These are phyloP conservation scores for Caenorhabditis afra DNA, from an alignment of 2,888 invertebrate species.

Conservation along the genomic window DNA sequence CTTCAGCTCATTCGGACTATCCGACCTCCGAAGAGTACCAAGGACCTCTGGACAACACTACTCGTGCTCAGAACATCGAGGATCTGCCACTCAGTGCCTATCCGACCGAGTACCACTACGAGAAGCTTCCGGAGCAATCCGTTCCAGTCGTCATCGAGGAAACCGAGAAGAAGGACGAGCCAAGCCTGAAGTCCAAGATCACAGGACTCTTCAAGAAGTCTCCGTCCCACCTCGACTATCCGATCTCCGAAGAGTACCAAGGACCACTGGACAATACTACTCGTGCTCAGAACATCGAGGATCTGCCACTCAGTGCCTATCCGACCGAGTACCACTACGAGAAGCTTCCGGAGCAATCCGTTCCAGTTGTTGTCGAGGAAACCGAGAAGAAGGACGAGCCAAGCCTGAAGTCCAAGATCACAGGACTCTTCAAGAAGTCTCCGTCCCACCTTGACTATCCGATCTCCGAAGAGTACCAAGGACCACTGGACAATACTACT, in stretches of 20 bases:
- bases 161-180: slow-evolving; percentile 20
- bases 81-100: slow-evolving; percentile 54
- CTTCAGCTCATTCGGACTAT: slow-evolving; percentile 62
- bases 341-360: slow-evolving; percentile 19
- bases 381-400: slow-evolving; percentile 39
- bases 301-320: slow-evolving; percentile 16
- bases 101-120: slow-evolving; percentile 19
- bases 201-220: slow-evolving; percentile 25
- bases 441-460: slow-evolving; percentile 40
- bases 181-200: slow-evolving; percentile 14
- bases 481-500: slow-evolving; percentile 24
- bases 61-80: slow-evolving; percentile 50
- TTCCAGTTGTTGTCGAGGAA: slow-evolving; percentile 21
- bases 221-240: slow-evolving; percentile 23
- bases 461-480: slow-evolving; percentile 25
- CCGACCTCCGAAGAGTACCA: slow-evolving; percentile 56
- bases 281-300: slow-evolving; percentile 21
- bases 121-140: slow-evolving; percentile 16
- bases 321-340: slow-evolving; percentile 33
- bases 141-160: slow-evolving; percentile 18
- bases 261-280: slow-evolving; percentile 23
- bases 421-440: slow-evolving; percentile 37
- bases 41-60: slow-evolving; percentile 60
- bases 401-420: slow-evolving; percentile 32
- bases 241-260: slow-evolving; percentile 15